Conservation (phyloP, 2,113 vertebrate genomes). For the Sprattus sprattus region DNA sequence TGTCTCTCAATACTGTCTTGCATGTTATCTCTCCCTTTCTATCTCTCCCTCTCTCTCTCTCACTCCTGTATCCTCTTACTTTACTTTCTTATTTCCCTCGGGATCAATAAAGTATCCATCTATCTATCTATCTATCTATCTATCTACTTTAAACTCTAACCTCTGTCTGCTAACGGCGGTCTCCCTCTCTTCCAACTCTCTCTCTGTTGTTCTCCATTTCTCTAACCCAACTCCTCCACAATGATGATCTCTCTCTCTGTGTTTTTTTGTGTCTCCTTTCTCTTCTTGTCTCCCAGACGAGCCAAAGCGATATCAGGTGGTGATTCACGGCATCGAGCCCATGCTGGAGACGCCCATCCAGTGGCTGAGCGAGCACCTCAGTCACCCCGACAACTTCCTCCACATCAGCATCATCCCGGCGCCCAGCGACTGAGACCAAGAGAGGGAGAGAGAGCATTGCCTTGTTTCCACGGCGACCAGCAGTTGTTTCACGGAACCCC, state of each 20-base stretch:
- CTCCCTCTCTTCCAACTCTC: not conserved
- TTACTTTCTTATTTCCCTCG: constrained; percentile 32
- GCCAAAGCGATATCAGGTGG: constrained; percentile 86
- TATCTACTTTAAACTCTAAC: no score
- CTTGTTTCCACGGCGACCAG: not conserved
- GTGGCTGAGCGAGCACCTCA: constrained; percentile 98
- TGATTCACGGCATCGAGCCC: constrained; percentile 97
- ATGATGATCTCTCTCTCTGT: not conserved
- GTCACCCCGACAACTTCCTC: constrained; percentile 98
- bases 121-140: no score
- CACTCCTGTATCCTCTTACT: not conserved
- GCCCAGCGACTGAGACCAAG: constrained; percentile 80
- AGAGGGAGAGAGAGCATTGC: not conserved
- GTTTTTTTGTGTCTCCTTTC: not conserved
- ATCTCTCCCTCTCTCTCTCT: no score
- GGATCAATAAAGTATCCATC: no score
- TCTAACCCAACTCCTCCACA: not conserved
- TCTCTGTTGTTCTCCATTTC: not conserved
- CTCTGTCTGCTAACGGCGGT: no score
- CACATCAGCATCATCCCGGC: constrained; percentile 89
- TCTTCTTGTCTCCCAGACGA: constrained; percentile 73
- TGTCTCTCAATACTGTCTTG: not conserved
- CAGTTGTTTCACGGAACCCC: not conserved
- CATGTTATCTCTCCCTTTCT: not conserved
- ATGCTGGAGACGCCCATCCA: constrained; percentile 95